phyloP scores from a whole-genome alignment of 2,113 vertebrate species.

The Sander lucioperca region DNA sequence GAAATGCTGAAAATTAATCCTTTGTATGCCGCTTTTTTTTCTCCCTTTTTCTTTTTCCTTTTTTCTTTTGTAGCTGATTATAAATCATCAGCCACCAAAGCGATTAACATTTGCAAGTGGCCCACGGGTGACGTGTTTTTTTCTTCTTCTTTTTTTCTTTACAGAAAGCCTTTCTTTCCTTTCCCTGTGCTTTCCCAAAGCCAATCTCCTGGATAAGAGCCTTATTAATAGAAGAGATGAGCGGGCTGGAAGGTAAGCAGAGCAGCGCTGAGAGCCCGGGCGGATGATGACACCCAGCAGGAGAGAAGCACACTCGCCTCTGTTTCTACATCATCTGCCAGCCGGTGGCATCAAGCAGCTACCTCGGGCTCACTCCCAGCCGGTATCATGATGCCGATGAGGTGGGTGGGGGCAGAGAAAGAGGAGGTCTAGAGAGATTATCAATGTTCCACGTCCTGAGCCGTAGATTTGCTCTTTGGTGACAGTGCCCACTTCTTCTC shows the following conservation, averaged over 20 bases:
- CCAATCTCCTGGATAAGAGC: constrained; percentile 36
- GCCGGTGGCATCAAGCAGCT: constrained; percentile 26
- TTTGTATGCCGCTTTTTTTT: background rate
- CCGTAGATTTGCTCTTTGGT: constrained; percentile 14
- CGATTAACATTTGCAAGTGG: constrained; percentile 14
- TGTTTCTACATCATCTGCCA: constrained; percentile 38
- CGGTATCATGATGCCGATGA: constrained; percentile 13
- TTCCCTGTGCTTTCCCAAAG: constrained; percentile 11
- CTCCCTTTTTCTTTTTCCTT: too few relatives aligned
- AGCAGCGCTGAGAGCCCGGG: constrained; percentile 20
- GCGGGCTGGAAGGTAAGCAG: constrained; percentile 10
- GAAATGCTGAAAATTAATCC: background rate
- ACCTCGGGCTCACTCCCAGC: constrained; percentile 21
- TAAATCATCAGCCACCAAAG: background rate
- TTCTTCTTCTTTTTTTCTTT: background rate
- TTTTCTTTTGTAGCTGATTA: background rate
- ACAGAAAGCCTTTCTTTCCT: constrained; percentile 13
- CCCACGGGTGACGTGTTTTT: background rate
- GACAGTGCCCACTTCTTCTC: constrained; percentile 38
- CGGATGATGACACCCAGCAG: constrained; percentile 54
- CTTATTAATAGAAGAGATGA: constrained; percentile 47
- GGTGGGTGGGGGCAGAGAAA: background rate
- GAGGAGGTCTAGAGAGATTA: constrained; percentile 28
- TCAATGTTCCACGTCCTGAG: constrained; percentile 14
- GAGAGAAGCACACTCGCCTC: constrained; percentile 43